Conservation (phyloP, 2,888 invertebrate species). For the Drosophila nr. perissopoda region DNA sequence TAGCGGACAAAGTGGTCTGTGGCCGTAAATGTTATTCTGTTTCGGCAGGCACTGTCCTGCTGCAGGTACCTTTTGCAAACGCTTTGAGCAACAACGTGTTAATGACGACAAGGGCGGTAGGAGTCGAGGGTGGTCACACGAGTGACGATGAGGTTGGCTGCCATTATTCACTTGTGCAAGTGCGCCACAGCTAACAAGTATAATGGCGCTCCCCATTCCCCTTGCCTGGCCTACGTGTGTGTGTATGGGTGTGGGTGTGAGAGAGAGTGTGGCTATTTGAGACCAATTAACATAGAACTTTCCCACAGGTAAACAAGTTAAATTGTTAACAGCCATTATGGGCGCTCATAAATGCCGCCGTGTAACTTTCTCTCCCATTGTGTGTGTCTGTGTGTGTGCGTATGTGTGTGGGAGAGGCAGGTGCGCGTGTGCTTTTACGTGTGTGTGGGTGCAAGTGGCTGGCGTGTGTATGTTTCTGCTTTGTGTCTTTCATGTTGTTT, state of each 20-base stretch:
- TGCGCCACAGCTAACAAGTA: constrained; percentile 57
- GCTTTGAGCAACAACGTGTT: constrained; percentile 74
- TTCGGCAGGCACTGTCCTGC: constrained; percentile 8
- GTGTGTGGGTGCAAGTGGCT: constrained; percentile 25
- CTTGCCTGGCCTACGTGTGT: constrained; percentile 15
- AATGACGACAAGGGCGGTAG: constrained; percentile 42
- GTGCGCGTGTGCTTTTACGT: constrained; percentile 30
- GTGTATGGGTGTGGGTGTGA: constrained; percentile 20
- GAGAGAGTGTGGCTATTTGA: constrained; percentile 68
- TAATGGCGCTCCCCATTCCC: constrained; percentile 34
- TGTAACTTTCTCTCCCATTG: constrained; percentile 62
- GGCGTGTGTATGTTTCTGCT: constrained; percentile 42
- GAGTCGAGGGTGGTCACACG: constrained; percentile 22
- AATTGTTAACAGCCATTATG: constrained; percentile 81
- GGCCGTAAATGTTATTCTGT: constrained; percentile 51
- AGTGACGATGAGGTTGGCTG: constrained; percentile 67
- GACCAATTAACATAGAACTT: constrained; percentile 82
- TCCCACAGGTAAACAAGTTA: constrained; percentile 82
- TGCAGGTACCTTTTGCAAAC: constrained; percentile 14
- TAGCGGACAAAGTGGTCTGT: constrained; percentile 50
- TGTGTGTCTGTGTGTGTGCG: constrained; percentile 16
- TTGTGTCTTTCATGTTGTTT: constrained; percentile 82
- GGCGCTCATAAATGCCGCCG: constrained; percentile 81
- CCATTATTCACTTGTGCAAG: constrained; percentile 76
- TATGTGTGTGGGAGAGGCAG: constrained; percentile 39